Percentiles rank a stretch among this genome's conserved stretches.
phyloP scores from a whole-genome alignment of 2,797 vertebrate genomes.

The Alcedo quadribrachys region DNA sequence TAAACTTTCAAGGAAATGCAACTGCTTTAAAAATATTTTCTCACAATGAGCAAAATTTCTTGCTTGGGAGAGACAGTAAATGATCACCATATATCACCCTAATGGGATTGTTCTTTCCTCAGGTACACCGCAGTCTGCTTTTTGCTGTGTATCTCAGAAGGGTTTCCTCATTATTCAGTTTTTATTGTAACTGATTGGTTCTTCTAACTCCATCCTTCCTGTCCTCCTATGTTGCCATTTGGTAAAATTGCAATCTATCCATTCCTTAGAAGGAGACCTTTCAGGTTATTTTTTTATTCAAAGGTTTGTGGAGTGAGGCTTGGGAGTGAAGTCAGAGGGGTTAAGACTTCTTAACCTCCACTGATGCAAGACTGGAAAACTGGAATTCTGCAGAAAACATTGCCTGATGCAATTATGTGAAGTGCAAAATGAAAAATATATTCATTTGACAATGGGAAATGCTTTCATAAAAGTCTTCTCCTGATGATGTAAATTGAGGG shows the following conservation, averaged over 20 bases:
- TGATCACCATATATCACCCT: neutral
- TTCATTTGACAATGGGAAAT: slow-evolving; percentile 9
- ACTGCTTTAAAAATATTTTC: neutral
- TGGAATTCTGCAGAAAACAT: neutral
- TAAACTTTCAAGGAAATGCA: neutral
- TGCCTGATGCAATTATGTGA: neutral
- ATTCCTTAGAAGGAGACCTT: neutral
- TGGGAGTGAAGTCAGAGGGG: neutral
- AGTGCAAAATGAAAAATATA: neutral
- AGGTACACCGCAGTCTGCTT: neutral
- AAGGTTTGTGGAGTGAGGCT: neutral
- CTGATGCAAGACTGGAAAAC: neutral
- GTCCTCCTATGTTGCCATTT: neutral
- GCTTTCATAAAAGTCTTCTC: slow-evolving; percentile 43
- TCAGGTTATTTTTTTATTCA: neutral
- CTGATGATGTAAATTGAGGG: slow-evolving; percentile 19
- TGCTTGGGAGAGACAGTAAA: neutral
- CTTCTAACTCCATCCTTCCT: neutral
- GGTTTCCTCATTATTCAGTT: neutral
- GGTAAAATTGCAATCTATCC: neutral
- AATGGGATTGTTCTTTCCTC: neutral
- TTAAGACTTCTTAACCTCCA: neutral
- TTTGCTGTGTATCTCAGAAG: neutral
- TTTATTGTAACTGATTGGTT: neutral
- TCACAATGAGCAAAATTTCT: neutral